Evolutionary conservation across 1,140 invertebrate genomes (phyloP), one percentile per base, ranked within the genome.

Genomic region (Bombus superbus): DNA sequence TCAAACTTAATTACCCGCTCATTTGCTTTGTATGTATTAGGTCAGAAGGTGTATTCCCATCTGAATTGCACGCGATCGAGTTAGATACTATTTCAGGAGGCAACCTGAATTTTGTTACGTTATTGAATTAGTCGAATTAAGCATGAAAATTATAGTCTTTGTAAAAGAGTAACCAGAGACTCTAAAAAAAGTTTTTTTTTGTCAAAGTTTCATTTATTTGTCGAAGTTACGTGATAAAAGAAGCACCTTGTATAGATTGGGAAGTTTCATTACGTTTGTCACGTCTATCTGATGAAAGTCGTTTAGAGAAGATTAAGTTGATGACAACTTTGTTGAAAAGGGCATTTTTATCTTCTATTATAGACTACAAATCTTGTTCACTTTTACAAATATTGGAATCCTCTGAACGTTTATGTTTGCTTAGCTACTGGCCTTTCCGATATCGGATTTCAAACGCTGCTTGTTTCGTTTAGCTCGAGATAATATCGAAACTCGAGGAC

Each of bases 381-480:
- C 6, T 18, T 57, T 42, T 47, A 11, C 6, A 25, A 82, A 32
- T 5, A 28, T 68, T 42, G n/a, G 18, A 15, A 6, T 42, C 9
- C 18, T n/a, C 11, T 38, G 18, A 18, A 28, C 28, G 35, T 40
- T 76, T 53, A 38, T 69, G 9, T 76, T 77, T 76, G 38, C 40
- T 44, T 68, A 44, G 38, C 35, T 15, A 8, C 18, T 64, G 25
- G 28, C 18, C 28, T 42, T 15, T 53, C n/a, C 18, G 38, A 38
- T 83, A 78, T 59, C 64, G n/a, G 22, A 59, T 59, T 83, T 69
- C 32, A 32, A 35, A 32, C 38, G 25, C 47, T 66, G 72, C 32
- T n/a, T 44, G 44, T 68, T 44, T 32, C 59, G 11, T 76, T 83
- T 53, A 35, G 8, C 5, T 32, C 22, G 35, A 40, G 64, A 22